Evolutionary conservation across 2,888 invertebrate species (phyloP).

Genomic region (Cephus runcator): DNA sequence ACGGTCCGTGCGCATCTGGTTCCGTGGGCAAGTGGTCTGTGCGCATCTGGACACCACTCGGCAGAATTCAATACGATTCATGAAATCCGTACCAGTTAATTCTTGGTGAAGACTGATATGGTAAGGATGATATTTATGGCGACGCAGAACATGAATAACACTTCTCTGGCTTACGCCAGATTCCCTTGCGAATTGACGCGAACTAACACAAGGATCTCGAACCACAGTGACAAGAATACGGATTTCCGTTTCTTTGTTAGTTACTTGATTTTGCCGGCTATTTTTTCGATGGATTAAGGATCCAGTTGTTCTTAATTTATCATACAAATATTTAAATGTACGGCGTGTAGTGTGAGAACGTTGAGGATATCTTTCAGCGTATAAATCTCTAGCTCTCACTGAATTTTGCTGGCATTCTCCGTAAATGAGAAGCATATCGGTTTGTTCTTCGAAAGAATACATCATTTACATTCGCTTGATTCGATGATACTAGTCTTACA

Average conservation of each 20-base stretch:
- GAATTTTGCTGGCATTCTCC: not conserved
- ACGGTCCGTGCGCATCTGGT: too few species aligned
- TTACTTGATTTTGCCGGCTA: constrained; percentile 1
- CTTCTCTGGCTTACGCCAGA: constrained; percentile 10
- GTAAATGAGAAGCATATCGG: not conserved
- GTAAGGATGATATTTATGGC: constrained; percentile 23
- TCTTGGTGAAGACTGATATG: constrained; percentile 25
- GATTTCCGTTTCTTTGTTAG: constrained; percentile 10
- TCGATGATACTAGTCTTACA: too few species aligned
- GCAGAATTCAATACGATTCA: too few species aligned
- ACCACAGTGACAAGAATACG: not conserved
- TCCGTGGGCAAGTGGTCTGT: too few species aligned
- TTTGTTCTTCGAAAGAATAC: not conserved
- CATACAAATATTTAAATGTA: constrained; percentile 11
- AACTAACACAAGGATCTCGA: constrained; percentile 12
- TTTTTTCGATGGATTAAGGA: not conserved
- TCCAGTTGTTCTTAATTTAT: constrained; percentile 12
- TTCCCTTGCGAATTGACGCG: constrained; percentile 11
- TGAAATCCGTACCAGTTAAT: too few species aligned
- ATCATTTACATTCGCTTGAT: not conserved
- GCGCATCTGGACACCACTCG: too few species aligned
- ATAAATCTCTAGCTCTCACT: constrained; percentile 4
- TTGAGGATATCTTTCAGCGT: constrained; percentile 16
- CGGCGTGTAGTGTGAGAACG: not conserved
- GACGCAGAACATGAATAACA: constrained; percentile 11